These are phyloP conservation scores for Zele albiditarsus DNA, from an alignment of 2,888 invertebrate genomes.

Conservation along the genomic window DNA sequence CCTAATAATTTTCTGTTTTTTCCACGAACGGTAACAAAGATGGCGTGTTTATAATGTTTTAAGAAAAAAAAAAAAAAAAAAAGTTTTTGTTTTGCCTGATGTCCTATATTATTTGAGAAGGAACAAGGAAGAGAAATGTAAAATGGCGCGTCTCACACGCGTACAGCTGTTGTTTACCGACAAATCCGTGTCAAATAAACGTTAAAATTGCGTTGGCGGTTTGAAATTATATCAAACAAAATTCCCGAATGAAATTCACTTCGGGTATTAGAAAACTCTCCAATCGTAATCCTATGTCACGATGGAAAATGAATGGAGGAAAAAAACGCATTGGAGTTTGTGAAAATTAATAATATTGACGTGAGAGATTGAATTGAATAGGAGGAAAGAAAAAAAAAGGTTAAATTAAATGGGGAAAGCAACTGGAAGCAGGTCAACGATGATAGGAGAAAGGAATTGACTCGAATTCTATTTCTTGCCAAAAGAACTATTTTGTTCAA, in stretches of 20 bases:
- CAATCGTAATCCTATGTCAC: slow-evolving; percentile 7
- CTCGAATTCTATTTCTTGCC: slow-evolving; percentile 33
- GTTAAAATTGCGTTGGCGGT: slow-evolving; percentile 40
- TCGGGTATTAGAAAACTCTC: neutral
- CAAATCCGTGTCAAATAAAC: slow-evolving; percentile 61
- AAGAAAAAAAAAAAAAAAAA: slow-evolving; percentile 16
- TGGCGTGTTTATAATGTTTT: neutral
- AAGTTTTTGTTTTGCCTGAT: slow-evolving; percentile 20
- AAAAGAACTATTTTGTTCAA: slow-evolving; percentile 25
- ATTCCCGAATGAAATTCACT: slow-evolving; percentile 27
- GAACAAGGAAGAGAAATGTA: slow-evolving; percentile 40
- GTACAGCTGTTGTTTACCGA: slow-evolving; percentile 71
- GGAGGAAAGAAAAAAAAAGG: slow-evolving; percentile 40
- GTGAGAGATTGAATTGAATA: slow-evolving; percentile 31
- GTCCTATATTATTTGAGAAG: neutral
- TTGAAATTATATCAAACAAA: slow-evolving; percentile 27
- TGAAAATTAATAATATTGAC: slow-evolving; percentile 26
- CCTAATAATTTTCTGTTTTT: neutral
- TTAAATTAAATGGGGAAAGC: slow-evolving; percentile 51
- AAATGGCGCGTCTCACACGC: slow-evolving; percentile 60
- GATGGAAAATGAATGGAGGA: slow-evolving; percentile 14
- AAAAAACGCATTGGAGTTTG: slow-evolving; percentile 20
- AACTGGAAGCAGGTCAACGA: slow-evolving; percentile 48
- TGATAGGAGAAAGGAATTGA: slow-evolving; percentile 50
- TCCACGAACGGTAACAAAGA: neutral